Evolutionary conservation across 2,113 vertebrate species (phyloP).

Genomic region (Mormyrus iriodes): DNA sequence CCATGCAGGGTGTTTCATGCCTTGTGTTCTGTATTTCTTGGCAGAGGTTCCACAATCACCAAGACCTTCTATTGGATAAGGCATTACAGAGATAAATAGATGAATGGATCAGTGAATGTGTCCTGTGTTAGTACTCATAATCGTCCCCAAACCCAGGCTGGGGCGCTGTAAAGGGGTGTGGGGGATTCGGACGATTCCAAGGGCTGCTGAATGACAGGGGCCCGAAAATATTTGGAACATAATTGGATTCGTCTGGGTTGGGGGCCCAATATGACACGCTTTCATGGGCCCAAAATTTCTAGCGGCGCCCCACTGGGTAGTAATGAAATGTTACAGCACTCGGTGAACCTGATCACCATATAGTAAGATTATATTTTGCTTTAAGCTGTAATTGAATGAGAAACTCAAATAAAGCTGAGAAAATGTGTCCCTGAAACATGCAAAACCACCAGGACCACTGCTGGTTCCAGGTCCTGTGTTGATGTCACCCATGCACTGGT

Average conservation of each 20-base stretch:
- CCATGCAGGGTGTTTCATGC: background rate
- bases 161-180: background rate
- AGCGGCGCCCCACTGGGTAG: background rate
- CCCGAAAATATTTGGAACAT: background rate
- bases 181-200: background rate
- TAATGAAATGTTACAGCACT: background rate
- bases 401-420: background rate
- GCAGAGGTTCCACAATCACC: background rate
- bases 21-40: background rate
- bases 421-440: background rate
- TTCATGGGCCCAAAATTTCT: background rate
- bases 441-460: background rate
- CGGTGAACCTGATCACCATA: background rate
- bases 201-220: background rate
- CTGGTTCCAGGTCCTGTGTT: background rate
- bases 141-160: background rate
- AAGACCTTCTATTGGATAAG: no score
- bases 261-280: no score
- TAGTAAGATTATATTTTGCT: background rate
- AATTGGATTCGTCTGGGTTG: background rate
- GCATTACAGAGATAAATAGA: no score
- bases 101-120: background rate
- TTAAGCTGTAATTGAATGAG: background rate
- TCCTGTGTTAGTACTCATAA: background rate
- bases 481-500: background rate